These are phyloP conservation scores for Leucophenga maculata DNA, from an alignment of 2,888 invertebrate genomes.

Conservation along the genomic window DNA sequence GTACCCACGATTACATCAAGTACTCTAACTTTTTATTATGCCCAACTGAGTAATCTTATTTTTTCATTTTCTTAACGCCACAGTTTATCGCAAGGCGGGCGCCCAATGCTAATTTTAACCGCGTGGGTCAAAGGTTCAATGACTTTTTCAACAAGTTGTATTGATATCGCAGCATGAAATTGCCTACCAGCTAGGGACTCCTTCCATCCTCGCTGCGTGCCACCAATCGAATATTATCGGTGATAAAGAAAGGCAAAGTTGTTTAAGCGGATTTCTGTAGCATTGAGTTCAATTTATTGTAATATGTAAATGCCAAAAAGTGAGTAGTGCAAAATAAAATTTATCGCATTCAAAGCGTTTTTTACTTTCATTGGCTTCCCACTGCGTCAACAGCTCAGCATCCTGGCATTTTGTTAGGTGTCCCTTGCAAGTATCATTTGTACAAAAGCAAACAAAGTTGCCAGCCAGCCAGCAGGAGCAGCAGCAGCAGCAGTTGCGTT, in stretches of 20 bases:
- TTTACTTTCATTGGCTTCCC: not conserved
- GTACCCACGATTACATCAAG: too few species aligned
- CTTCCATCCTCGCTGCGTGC: too few species aligned
- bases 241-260: not conserved
- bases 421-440: too few species aligned
- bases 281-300: not conserved
- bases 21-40: not conserved
- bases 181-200: not conserved
- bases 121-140: conserved; percentile 6
- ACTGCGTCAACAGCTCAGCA: not conserved
- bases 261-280: not conserved
- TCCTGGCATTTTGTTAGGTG: too few species aligned
- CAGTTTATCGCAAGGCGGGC: not conserved
- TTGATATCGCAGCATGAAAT: not conserved
- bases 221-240: conserved; percentile 14
- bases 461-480: not conserved
- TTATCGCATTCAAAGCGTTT: not conserved
- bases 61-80: not conserved
- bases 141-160: conserved; percentile 23
- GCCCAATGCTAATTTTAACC: conserved; percentile 17
- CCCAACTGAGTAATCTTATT: not conserved
- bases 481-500: not conserved
- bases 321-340: conserved; percentile 17
- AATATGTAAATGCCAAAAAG: conserved; percentile 15
- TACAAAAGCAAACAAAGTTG: not conserved